phyloP scores from a whole-genome alignment of 2,113 vertebrate species.

The Lasiurus borealis region DNA sequence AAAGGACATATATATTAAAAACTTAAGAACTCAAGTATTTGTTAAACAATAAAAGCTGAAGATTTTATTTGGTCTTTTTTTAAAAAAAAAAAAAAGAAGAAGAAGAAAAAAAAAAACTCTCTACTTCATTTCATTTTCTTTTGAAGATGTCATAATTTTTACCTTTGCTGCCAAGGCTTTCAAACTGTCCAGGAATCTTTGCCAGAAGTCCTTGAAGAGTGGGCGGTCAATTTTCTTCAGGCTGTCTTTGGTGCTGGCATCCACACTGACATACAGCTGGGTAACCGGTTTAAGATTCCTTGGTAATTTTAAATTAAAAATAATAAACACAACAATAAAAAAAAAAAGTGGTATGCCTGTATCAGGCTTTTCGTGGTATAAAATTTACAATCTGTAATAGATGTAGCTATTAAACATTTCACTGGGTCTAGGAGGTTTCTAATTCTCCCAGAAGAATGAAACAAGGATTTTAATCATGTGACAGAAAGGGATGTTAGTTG shows the following conservation, averaged over 20 bases:
- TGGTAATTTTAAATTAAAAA: constrained; percentile 49
- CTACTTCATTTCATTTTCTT: not conserved
- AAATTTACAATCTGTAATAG: not conserved
- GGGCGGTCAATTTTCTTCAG: constrained; percentile 96
- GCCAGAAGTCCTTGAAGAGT: constrained; percentile 99
- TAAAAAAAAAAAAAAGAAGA: not conserved
- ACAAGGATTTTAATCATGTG: not conserved
- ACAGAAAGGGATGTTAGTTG: not conserved
- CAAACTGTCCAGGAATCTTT: constrained; percentile 95
- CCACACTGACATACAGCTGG: constrained; percentile 97
- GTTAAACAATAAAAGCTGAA: not conserved
- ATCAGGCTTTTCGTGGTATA: not conserved
- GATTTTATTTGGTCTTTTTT: not conserved
- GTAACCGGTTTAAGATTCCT: constrained; percentile 95
- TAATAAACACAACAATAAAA: not conserved
- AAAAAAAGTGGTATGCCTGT: not conserved
- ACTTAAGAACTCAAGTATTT: constrained; percentile 22
- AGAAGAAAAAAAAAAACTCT: not conserved
- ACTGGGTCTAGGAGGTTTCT: not conserved
- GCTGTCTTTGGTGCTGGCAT: constrained; percentile 96
- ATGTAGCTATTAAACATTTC: not conserved
- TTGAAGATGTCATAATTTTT: constrained; percentile 49
- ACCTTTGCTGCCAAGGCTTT: constrained; percentile 97
- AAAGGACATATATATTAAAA: not conserved
- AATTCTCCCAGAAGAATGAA: not conserved